Evolutionary conservation across 2,797 vertebrate species (phyloP), one percentile per base, ranked within the genome.

Genomic region (Steatocranus sp.): DNA sequence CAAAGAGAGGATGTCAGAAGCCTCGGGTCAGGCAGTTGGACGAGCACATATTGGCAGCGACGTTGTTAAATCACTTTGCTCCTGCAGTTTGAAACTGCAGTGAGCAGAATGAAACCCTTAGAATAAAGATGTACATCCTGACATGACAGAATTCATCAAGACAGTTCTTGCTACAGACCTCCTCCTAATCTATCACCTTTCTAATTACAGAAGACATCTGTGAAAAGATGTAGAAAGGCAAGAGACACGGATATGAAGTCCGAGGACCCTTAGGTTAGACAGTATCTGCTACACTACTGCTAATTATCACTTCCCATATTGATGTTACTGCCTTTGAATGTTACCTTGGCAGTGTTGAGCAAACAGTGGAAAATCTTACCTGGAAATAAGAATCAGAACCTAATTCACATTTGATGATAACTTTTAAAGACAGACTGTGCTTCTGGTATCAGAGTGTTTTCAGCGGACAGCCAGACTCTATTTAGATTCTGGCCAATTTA

Each of bases 331-430:
- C 89, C 88, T 85, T 90, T 84, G 81, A 91, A 86, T 79, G 81
- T 91, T 91, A 90, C 86, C 83, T 88, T 93, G 93, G 93, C 94
- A 93, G 93, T 91, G 90, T 77, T 87, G 86, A 84, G 91, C 83
- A 2, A 86, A 92, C 54, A 17, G 78, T 79, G 86, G 75, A 79
- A 83, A 86, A 81, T 90, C 78, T 88, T 79, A 83, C 80, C 86
- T 92, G 91, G 90, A 91, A 81, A 38, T 56, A 81, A 66, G 82
- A 86, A 81, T 86, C 54, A 80, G 81, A 88, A 87, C 79, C 82
- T 83, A 83, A 82, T 87, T 90, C 75, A 75, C 76, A 58, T 86
- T 76, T 66, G 48, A 75, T 85, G 87, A 81, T 88, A 92, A 82
- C 83, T 86, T 93, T 93, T 87, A 84, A 89, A 86, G 83, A 87